Conservation (phyloP, 2,113 vertebrate genomes). For the Xiphophorus hellerii region DNA sequence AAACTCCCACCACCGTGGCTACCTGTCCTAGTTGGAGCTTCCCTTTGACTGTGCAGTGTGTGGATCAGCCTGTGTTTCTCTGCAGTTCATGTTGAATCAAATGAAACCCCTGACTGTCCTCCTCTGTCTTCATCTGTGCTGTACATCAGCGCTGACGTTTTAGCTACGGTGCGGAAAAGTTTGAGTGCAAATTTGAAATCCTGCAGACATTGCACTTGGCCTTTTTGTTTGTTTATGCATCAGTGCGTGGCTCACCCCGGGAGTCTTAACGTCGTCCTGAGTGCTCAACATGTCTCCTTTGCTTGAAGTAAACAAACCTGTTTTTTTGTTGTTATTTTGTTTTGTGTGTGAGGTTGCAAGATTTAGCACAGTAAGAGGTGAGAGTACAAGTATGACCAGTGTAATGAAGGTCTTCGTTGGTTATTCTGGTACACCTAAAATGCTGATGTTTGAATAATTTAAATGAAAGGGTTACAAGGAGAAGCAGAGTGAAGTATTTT, state of each 20-base stretch:
- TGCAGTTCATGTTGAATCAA: not conserved
- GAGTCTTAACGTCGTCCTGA: not conserved
- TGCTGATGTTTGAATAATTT: no score
- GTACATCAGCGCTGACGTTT: not conserved
- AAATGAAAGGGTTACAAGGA: no score
- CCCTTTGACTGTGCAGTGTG: slow-evolving; percentile 14
- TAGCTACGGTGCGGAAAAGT: slow-evolving; percentile 4
- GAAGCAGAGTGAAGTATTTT: no score
- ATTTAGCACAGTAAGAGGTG: not conserved
- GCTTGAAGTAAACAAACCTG: not conserved
- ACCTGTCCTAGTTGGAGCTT: slow-evolving; percentile 26
- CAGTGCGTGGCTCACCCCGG: not conserved
- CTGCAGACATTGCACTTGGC: not conserved
- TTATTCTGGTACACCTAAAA: no score
- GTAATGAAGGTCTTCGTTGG: not conserved
- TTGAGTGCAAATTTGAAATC: not conserved
- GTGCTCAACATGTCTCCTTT: not conserved
- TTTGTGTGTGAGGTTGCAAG: not conserved
- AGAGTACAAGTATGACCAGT: not conserved
- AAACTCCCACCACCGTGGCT: not conserved
- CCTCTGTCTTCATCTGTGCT: not conserved
- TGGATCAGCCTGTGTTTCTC: not conserved
- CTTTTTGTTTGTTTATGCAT: slow-evolving; percentile 7
- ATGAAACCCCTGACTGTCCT: not conserved
- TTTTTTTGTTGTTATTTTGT: not conserved